Conservation (phyloP, 2,797 vertebrate species). For the Malacoraja senta region DNA sequence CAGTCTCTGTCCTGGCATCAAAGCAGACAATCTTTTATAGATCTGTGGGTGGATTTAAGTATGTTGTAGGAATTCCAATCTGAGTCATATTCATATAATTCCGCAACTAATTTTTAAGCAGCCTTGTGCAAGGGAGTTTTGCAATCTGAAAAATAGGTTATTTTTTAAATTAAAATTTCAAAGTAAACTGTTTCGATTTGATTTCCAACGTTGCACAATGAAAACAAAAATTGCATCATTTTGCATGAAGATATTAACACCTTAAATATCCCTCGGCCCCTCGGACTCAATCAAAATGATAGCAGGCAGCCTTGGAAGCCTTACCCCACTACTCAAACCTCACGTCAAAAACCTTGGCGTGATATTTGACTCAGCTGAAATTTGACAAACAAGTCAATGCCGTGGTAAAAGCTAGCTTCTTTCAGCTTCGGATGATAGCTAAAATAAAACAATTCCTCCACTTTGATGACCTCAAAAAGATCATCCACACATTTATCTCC, state of each 20-base stretch:
- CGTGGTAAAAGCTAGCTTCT: no score
- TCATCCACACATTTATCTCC: no score
- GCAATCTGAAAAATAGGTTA: neutral
- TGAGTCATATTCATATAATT: neutral
- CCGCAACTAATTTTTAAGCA: neutral
- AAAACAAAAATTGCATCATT: neutral
- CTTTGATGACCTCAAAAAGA: no score
- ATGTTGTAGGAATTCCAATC: neutral
- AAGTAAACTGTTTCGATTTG: neutral
- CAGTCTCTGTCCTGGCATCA: neutral
- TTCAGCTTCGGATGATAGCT: no score
- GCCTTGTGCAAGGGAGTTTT: neutral
- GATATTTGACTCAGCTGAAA: no score
- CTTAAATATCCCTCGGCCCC: no score
- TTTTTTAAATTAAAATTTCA: neutral
- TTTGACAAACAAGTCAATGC: no score
- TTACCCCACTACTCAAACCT: no score
- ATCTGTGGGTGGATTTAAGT: constrained; percentile 14
- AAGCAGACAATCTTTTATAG: neutral
- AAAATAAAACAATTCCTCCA: no score
- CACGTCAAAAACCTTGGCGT: no score
- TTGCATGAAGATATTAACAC: neutral
- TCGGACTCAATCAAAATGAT: no score
- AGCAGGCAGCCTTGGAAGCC: no score
- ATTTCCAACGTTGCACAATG: neutral